Conservation (phyloP, 1,140 invertebrate species). For the Ganaspis sp. region DNA sequence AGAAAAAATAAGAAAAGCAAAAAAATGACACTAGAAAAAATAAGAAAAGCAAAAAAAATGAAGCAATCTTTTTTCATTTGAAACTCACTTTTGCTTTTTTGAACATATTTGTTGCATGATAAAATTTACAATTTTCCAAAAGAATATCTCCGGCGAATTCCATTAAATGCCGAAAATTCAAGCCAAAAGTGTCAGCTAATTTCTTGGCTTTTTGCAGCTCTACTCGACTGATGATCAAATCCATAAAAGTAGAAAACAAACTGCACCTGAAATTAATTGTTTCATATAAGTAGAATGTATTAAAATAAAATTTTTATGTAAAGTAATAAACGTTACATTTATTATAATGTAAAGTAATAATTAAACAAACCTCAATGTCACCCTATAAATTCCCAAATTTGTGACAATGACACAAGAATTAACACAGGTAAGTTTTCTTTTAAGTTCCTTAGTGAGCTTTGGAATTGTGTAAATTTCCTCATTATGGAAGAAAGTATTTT, state of each 20-base stretch:
- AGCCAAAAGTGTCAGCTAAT: conserved; percentile 79
- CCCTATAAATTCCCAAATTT: conserved; percentile 82
- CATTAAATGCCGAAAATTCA: conserved; percentile 83
- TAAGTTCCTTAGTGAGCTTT: conserved; percentile 76
- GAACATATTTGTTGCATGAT: conserved; percentile 83
- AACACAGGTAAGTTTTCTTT: conserved; percentile 74
- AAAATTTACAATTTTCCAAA: conserved; percentile 80
- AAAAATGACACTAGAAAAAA: not conserved
- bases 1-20: no score
- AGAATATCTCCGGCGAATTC: conserved; percentile 85
- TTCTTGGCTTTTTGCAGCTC: conserved; percentile 78
- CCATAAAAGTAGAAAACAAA: conserved; percentile 82
- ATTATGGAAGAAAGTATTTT: conserved; percentile 56
- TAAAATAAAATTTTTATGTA: conserved; percentile 21
- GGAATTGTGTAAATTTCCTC: conserved; percentile 70
- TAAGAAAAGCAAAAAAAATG: not conserved
- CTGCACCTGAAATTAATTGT: conserved; percentile 75
- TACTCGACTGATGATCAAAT: conserved; percentile 78
- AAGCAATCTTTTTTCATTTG: conserved; percentile 31
- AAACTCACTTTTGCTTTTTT: conserved; percentile 82
- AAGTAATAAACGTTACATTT: not conserved
- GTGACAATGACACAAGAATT: conserved; percentile 86
- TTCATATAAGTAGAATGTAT: no score
- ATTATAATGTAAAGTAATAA: not conserved
- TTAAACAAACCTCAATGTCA: conserved; percentile 80